phyloP scores from a whole-genome alignment of 2,113 vertebrate species.

The Protobothrops mucrosquamatus region DNA sequence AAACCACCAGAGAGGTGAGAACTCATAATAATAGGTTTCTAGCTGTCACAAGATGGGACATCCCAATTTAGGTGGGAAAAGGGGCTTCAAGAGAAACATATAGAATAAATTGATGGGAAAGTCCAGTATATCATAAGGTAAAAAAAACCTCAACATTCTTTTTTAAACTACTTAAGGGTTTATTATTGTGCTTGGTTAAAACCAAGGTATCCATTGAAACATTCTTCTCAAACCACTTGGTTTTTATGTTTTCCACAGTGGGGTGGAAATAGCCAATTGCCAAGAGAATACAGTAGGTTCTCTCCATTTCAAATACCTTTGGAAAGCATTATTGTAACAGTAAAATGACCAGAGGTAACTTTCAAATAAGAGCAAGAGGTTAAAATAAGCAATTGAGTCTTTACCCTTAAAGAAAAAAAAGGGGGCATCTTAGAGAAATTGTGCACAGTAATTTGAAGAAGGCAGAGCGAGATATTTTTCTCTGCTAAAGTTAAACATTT shows the following conservation, averaged over 20 bases:
- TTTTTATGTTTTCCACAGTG: constrained; percentile 7
- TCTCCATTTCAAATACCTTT: background rate
- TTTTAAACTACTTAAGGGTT: constrained; percentile 1
- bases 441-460: background rate
- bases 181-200: constrained; percentile 15
- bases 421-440: background rate
- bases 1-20: constrained; percentile 20
- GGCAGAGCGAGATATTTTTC: background rate
- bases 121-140: background rate
- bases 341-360: background rate
- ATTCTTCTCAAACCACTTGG: constrained; percentile 25
- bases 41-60: constrained; percentile 19
- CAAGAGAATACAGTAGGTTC: background rate
- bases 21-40: constrained; percentile 40
- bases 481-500: background rate
- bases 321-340: background rate
- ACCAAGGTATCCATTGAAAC: constrained; percentile 7
- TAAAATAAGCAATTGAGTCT: background rate
- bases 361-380: background rate
- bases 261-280: background rate
- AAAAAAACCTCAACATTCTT: constrained; percentile 11
- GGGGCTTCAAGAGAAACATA: background rate
- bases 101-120: background rate
- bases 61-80: constrained; percentile 34
- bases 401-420: background rate